Evolutionary conservation across 2,113 vertebrate genomes (phyloP), one percentile per base, ranked within the genome.

Genomic region (Lutjanus erythropterus): DNA sequence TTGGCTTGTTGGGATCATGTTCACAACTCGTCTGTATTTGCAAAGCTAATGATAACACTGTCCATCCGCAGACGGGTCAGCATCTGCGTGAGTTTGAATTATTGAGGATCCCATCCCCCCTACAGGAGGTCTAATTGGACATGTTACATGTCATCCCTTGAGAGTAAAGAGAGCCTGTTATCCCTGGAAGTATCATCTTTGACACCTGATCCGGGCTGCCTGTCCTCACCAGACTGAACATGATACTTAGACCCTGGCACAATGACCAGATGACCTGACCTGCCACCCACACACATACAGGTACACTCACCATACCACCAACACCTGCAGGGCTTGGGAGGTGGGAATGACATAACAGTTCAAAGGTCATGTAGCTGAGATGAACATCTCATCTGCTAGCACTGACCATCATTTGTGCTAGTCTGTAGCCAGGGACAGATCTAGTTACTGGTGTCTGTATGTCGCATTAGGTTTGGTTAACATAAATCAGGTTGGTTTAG

Each of bases 1-100:
- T 9, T 10, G 11, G 23, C 49, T 68, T 25, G 31, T 23, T 42
- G 6, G 62, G 52, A 62, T 75, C 67, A 55, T 61, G 68, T 80
- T 81, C 64, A 64, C 55, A 68, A 10, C 58, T 72, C 31, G 44
- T 46, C 47, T 50, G 27, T 18, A 16, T 65, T 58, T 33, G 47
- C 68, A 31, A 42, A 78, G 65, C 73, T 64, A 60, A 76, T 76
- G 65, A 56, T 60, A 68, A 86, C 49, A 27, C 49, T 8, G 65
- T 33, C 58, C 52, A 27, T 50, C 42, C 27, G 3, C 68, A 71
- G 35, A 39, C 8, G 14, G 25, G 69, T 47, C 44, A 19, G 35
- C 3, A 19, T 59, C 21, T 41, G 35, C 52, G n/a, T 65, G 19
- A 16, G 31, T 75, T 71, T 86, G 64, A 68, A 81, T 84, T 84